These are phyloP conservation scores for Belgica antarctica DNA, from an alignment of 2,888 invertebrate species.

Conservation along the genomic window DNA sequence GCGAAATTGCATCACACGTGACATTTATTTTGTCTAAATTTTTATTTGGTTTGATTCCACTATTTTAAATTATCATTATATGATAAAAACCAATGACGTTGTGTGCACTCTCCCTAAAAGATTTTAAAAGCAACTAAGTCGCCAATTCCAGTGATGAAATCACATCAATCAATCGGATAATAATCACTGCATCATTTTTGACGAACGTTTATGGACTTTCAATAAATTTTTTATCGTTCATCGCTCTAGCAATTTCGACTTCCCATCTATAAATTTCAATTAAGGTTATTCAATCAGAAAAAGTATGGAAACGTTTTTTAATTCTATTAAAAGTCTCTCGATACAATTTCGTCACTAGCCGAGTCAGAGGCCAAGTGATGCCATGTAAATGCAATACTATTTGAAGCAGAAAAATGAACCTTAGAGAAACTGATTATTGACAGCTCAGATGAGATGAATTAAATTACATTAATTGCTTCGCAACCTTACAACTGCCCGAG, in stretches of 20 bases:
- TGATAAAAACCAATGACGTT: too few species aligned
- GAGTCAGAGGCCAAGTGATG: background rate
- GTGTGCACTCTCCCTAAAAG: background rate
- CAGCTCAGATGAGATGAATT: constrained; percentile 34
- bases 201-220: constrained; percentile 32
- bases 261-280: constrained; percentile 9
- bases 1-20: constrained; percentile 37
- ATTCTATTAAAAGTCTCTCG: too few species aligned
- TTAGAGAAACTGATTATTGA: constrained; percentile 17
- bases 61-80: background rate
- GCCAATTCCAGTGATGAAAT: constrained; percentile 15
- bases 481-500: constrained; percentile 35
- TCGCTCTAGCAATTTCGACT: background rate
- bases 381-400: background rate
- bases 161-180: constrained; percentile 36
- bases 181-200: constrained; percentile 40
- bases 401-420: background rate
- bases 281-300: constrained; percentile 24
- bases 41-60: constrained; percentile 2
- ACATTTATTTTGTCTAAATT: constrained; percentile 20
- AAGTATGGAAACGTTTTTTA: background rate
- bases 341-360: background rate
- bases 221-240: constrained; percentile 27
- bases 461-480: constrained; percentile 42
- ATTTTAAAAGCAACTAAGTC: constrained; percentile 7